A percentile compares a stretch with the other conserved stretches of the same genome.
Evolutionary conservation across 2,888 invertebrate species (phyloP).

Genomic region (Keiferia lycopersicella): DNA sequence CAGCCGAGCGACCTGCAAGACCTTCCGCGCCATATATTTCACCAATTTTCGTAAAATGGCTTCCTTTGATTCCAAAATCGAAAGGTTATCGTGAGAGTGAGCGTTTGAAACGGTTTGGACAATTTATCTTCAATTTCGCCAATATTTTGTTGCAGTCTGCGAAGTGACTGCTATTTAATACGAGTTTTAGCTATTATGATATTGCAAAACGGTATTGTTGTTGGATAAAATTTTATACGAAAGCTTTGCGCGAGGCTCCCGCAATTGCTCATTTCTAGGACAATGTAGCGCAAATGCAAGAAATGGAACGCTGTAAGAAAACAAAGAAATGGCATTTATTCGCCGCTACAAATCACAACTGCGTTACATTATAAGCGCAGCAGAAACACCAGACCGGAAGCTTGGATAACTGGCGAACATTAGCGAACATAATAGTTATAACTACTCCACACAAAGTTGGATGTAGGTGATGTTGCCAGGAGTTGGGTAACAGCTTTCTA

Average conservation of each 20-base stretch:
- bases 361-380: constrained; percentile 25
- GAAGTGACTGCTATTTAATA: constrained; percentile 55
- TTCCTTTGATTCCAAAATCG: constrained; percentile 52
- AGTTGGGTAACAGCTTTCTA: constrained; percentile 24
- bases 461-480: constrained; percentile 21
- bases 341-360: constrained; percentile 30
- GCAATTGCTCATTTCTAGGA: constrained; percentile 25
- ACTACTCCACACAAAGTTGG: constrained; percentile 16
- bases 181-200: constrained; percentile 15
- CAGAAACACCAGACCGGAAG: constrained; percentile 25
- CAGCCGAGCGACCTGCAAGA: constrained; percentile 36
- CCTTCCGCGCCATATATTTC: constrained; percentile 49
- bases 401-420: constrained; percentile 25
- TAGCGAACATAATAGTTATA: constrained; percentile 23
- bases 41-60: constrained; percentile 48
- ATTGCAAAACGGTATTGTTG: constrained; percentile 10
- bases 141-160: constrained; percentile 57
- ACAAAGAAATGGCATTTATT: constrained; percentile 32
- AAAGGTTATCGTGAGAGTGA: constrained; percentile 52
- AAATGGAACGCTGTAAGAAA: constrained; percentile 22
- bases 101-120: constrained; percentile 63
- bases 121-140: constrained; percentile 67
- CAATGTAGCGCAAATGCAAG: constrained; percentile 25
- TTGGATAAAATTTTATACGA: constrained; percentile 11
- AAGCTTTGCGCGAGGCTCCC: constrained; percentile 7